phyloP scores from a whole-genome alignment of 2,113 vertebrate genomes.

The Spea multiplicata region DNA sequence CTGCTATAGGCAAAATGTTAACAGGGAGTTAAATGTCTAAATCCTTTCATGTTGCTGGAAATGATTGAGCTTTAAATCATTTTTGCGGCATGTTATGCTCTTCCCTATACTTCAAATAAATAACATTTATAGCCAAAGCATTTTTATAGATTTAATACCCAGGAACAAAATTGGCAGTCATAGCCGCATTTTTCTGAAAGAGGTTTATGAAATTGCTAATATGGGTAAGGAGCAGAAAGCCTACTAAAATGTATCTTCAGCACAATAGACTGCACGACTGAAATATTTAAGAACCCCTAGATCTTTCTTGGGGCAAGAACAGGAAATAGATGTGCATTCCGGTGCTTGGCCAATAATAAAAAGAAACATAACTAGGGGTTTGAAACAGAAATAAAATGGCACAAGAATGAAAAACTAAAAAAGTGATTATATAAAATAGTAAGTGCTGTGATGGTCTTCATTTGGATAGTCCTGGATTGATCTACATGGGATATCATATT shows the following conservation, averaged over 20 bases:
- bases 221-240: constrained; percentile 1
- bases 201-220: constrained; percentile 32
- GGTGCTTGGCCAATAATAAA: neutral
- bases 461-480: too few species aligned
- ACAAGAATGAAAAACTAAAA: too few species aligned
- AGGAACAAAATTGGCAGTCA: constrained; percentile 33
- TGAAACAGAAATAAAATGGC: too few species aligned
- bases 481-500: too few species aligned
- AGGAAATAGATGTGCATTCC: constrained; percentile 58
- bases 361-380: too few species aligned
- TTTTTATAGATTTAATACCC: constrained; percentile 24
- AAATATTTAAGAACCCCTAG: neutral
- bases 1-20: constrained; percentile 29
- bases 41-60: constrained; percentile 20
- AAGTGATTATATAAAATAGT: too few species aligned
- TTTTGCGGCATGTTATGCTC: constrained; percentile 25
- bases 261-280: neutral
- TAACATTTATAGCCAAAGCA: constrained; percentile 39
- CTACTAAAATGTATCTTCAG: constrained; percentile 8
- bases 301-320: constrained; percentile 55
- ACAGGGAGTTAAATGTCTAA: constrained; percentile 32
- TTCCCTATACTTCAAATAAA: constrained; percentile 38
- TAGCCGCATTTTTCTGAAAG: constrained; percentile 29
- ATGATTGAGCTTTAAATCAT: constrained; percentile 32
- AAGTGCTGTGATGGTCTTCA: too few species aligned